Evolutionary conservation across 2,113 vertebrate species (phyloP), one percentile per base, ranked within the genome.

Genomic region (Damaliscus lunatus): DNA sequence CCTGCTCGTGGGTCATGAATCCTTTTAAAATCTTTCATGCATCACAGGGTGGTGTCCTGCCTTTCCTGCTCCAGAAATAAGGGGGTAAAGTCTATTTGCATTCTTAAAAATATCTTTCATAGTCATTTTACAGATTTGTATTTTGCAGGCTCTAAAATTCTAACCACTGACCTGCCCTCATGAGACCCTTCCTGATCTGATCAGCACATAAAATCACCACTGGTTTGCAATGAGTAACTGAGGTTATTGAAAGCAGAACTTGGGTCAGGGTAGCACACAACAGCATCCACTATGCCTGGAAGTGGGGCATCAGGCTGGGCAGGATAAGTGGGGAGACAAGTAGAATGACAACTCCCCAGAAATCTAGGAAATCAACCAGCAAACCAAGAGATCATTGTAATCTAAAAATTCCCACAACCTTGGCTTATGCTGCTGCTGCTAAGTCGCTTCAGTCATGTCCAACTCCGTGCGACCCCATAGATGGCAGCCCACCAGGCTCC

Each of bases 61-160:
- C 55, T 88, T 57, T 82, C 60, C 55, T 90, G 9, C 15, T 40
- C 16, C 36, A 96, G 62, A 90, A 90, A 88, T 12, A 71, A 25
- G 6, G 33, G 33, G 43, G 12, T 6, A 19, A 53, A 57, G 36
- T 55, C 6, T 7, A 86, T 29, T 82, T 53, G 52, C 43, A 64
- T 11, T 25, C 29, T 83, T 59, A 77, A 87, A 55, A 46, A 12
- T 50, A 19, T 40, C 19, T 40, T 11, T 55, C 52, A 52, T 48
- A 14, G 83, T 88, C 67, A 43, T 23, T 85, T 48, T 60, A n/a
- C 52, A 31, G 25, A 36, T 50, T 12, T 80, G 16, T 25, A 33
- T 92, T 92, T 59, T 92, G 64, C 17, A 94, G 25, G n/a, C 53
- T 74, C 5, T 33, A 6, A 15, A 15, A 7, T 71, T 12, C 57